Evolutionary conservation across 2,113 vertebrate species (phyloP), one percentile per base, ranked within the genome.

Genomic region (Hippocampus zosterae): DNA sequence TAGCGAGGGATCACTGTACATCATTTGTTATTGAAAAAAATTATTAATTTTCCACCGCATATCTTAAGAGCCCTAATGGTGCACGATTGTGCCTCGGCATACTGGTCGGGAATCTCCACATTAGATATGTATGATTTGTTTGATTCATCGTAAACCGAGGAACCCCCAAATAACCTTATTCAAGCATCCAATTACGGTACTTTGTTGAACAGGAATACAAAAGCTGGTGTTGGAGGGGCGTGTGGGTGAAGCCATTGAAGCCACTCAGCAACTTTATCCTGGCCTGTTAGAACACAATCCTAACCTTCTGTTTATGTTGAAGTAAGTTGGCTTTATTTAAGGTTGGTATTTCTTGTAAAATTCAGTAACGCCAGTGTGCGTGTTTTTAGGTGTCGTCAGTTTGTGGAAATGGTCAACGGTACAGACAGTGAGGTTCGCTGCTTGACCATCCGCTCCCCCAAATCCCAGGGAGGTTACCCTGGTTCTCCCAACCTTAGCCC

Each of bases 341-440:
- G 12, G 23, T 44, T 0, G 21, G 8, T 2, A 8, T 33, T 48
- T 56, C 41, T 6, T 15, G 48, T 60, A 8, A 23, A 40, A 4
- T 3, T 13, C 67, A 18, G 40, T 74, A 52, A 76, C 65, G 19
- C 12, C 42, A 27, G 66, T 63, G 1, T 44, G 3, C 18, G 19
- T 67, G 29, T 18, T 52, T 67, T 68, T 81, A 98, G 96, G 92
- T 98, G 96, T 91, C 95, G 96, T 82, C 97, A 99, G 85, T 99
- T 99, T 70, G 96, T 99, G 91, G 97, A 98, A 91, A 98, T 99
- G 97, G 97, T 99, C 88, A 99, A 98, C 0, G 97, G 97, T 72
- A 98, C 96, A 0, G 97, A 99, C 94, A 97, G 97, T 2, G 97
- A 99, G 77, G 97, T 98, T 23, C 93, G 96, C 69, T 96, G 95